These are phyloP conservation scores for Mactra quadrangularis DNA, from an alignment of 1,140 invertebrate species.

Conservation along the genomic window DNA sequence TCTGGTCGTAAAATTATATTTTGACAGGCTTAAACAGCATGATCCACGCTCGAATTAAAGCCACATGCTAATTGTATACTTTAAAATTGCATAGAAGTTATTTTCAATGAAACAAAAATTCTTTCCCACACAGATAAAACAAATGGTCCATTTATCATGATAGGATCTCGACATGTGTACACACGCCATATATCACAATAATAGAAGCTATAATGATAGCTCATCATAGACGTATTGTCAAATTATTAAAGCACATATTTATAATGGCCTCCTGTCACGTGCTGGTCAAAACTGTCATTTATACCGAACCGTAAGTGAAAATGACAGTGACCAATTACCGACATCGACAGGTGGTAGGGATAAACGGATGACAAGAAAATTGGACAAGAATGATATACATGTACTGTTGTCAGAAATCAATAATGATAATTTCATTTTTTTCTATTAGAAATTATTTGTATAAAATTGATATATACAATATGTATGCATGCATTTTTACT, in stretches of 20 bases:
- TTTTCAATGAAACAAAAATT: too few relatives aligned
- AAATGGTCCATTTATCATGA: too few relatives aligned
- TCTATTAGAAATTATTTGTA: too few relatives aligned
- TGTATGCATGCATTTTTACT: too few relatives aligned
- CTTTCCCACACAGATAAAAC: too few relatives aligned
- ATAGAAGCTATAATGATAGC: background rate
- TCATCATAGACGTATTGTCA: constrained; percentile 24
- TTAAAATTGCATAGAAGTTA: too few relatives aligned
- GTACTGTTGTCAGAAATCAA: background rate
- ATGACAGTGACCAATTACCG: constrained; percentile 17
- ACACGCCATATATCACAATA: constrained; percentile 5
- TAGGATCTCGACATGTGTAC: constrained; percentile 1
- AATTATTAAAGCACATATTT: constrained; percentile 22
- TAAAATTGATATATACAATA: too few relatives aligned
- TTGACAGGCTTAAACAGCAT: too few relatives aligned
- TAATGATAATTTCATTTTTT: background rate
- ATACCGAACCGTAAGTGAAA: constrained; percentile 2
- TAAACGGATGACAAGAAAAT: background rate
- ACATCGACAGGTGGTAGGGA: background rate
- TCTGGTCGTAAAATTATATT: too few relatives aligned
- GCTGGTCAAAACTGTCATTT: constrained; percentile 8
- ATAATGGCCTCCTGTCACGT: constrained; percentile 1
- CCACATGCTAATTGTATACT: too few relatives aligned
- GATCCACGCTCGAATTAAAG: too few relatives aligned
- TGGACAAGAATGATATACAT: background rate